phyloP scores from a whole-genome alignment of 92 coral and sea anemone species.

The Paragorgia papillata region DNA sequence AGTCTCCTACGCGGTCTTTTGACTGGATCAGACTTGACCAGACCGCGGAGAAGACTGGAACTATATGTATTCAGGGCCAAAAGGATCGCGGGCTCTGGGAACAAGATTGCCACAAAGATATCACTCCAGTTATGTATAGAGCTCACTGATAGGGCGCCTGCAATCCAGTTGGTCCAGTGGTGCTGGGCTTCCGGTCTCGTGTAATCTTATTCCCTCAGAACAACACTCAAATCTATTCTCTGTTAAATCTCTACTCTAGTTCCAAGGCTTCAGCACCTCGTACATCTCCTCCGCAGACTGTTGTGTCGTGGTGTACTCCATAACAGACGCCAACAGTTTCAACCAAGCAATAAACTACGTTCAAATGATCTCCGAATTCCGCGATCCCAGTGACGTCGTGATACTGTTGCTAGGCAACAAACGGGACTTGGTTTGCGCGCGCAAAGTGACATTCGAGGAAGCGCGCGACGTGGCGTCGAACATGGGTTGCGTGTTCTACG shows the following conservation, averaged over 20 bases:
- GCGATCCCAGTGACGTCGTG: constrained; percentile 13
- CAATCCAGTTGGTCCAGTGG: too few relatives aligned
- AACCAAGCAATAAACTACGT: constrained; percentile 23
- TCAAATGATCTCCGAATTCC: constrained; percentile 8
- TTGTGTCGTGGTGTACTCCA: constrained; percentile 26
- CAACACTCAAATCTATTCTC: background rate
- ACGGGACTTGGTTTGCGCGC: constrained; percentile 34
- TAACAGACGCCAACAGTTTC: constrained; percentile 7
- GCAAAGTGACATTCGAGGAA: constrained; percentile 26
- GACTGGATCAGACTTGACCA: too few relatives aligned
- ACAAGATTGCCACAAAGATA: too few relatives aligned
- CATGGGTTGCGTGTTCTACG: constrained; percentile 16
- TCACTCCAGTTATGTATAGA: too few relatives aligned
- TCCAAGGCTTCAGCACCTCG: constrained; percentile 9
- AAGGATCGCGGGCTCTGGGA: too few relatives aligned
- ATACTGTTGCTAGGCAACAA: constrained; percentile 37
- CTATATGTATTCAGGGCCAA: too few relatives aligned
- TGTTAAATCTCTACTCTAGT: background rate
- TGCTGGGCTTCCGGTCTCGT: too few relatives aligned
- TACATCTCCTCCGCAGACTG: constrained; percentile 12
- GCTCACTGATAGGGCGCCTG: too few relatives aligned
- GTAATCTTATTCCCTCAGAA: too few relatives aligned
- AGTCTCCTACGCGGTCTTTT: too few relatives aligned
- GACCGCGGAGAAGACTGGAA: too few relatives aligned
- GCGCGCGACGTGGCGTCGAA: constrained; percentile 1